Percentiles rank a stretch among this genome's conserved stretches.
These are phyloP conservation scores for Slavum lentiscoides DNA, from an alignment of 2,888 invertebrate species.

Conservation along the genomic window DNA sequence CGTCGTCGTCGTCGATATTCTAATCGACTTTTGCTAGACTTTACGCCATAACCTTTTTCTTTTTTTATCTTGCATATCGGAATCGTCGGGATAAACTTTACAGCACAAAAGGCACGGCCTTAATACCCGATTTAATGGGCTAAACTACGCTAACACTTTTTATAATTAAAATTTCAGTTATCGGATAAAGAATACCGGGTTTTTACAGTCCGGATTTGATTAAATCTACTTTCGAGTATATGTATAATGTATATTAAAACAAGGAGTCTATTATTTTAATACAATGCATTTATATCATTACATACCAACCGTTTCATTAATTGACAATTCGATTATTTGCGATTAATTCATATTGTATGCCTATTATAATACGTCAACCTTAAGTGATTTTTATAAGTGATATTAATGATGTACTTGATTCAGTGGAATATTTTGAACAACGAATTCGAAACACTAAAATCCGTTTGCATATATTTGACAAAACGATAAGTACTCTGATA, in stretches of 20 bases:
- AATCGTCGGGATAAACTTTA: neutral
- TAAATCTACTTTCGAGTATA: neutral
- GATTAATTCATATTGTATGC: no score
- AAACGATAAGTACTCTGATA: no score
- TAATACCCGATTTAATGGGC: slow-evolving; percentile 1
- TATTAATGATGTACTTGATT: no score
- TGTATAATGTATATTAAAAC: neutral
- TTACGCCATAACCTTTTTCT: neutral
- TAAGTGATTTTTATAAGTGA: no score
- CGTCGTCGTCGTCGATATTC: neutral
- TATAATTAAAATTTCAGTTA: neutral
- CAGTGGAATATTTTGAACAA: neutral
- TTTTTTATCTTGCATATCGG: neutral
- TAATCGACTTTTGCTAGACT: neutral
- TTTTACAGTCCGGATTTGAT: slow-evolving; percentile 2
- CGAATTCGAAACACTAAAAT: neutral
- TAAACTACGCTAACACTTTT: neutral
- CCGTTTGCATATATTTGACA: neutral
- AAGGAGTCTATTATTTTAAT: neutral
- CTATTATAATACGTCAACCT: no score
- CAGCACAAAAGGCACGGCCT: neutral
- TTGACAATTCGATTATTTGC: neutral
- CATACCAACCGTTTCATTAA: neutral
- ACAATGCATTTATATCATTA: neutral
- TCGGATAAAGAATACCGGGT: neutral